A percentile compares a stretch with the other conserved stretches of the same genome.
Conservation (phyloP, 2,888 invertebrate genomes). For the Tetramorium bicarinatum region DNA sequence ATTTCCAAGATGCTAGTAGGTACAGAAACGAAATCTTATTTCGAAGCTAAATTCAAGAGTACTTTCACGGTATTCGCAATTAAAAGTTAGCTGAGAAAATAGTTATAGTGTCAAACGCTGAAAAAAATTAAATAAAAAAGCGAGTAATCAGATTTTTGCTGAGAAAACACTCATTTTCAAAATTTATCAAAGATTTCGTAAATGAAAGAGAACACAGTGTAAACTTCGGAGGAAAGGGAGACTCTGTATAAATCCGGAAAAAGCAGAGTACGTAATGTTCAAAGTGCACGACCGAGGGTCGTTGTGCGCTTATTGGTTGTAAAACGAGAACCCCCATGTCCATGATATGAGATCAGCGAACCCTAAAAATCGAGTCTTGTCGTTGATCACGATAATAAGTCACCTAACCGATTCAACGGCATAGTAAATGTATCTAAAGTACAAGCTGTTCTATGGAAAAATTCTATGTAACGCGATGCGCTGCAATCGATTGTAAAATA, state of each 20-base stretch:
- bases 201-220: conserved; percentile 16
- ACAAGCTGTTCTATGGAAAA: background rate
- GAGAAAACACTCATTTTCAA: background rate
- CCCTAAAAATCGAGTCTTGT: conserved; percentile 79
- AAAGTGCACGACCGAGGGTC: conserved; percentile 43
- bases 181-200: conserved; percentile 36
- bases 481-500: background rate
- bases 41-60: background rate
- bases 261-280: conserved; percentile 30
- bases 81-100: background rate
- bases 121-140: conserved; percentile 18
- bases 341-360: conserved; percentile 77
- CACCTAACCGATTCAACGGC: conserved; percentile 33
- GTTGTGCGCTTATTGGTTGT: conserved; percentile 79
- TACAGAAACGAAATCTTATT: conserved; percentile 24
- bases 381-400: conserved; percentile 75
- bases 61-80: background rate
- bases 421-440: conserved; percentile 29
- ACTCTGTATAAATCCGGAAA: conserved; percentile 11
- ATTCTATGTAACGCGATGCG: background rate
- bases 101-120: background rate
- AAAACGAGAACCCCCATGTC: conserved; percentile 80
- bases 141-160: conserved; percentile 27
- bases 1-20: background rate
- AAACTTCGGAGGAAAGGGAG: conserved; percentile 4